These are phyloP conservation scores for Epizoanthus fatuus DNA, from an alignment of 92 coral and sea anemone genomes.

Conservation along the genomic window DNA sequence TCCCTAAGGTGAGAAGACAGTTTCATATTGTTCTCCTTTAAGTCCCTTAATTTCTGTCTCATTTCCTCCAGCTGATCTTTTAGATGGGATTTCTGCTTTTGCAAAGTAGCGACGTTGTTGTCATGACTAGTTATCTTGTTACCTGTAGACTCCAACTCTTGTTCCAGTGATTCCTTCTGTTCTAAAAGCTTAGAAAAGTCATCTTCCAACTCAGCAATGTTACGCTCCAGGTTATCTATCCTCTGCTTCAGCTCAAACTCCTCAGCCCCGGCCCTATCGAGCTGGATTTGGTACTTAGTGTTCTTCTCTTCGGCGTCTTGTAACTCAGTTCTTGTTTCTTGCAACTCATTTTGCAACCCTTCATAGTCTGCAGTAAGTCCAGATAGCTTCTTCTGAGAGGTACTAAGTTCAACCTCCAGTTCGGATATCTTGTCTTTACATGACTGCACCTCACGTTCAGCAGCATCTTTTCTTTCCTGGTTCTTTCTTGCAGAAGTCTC, in stretches of 20 bases:
- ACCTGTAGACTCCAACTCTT: constrained; percentile 53
- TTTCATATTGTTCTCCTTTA: constrained; percentile 82
- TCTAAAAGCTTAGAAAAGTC: constrained; percentile 61
- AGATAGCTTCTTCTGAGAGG: constrained; percentile 78
- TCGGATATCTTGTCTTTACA: constrained; percentile 76
- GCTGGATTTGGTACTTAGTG: constrained; percentile 65
- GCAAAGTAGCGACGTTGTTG: constrained; percentile 64
- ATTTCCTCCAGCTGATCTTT: constrained; percentile 78
- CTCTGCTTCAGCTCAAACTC: constrained; percentile 62
- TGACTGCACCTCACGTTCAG: constrained; percentile 68
- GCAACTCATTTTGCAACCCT: constrained; percentile 71
- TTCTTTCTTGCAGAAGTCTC: constrained; percentile 73
- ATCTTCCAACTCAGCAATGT: constrained; percentile 46
- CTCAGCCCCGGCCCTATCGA: constrained; percentile 72
- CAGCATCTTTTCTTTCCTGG: constrained; percentile 63
- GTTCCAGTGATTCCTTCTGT: constrained; percentile 73
- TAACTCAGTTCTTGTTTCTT: constrained; percentile 66
- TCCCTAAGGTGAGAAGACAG: constrained; percentile 83
- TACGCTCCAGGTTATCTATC: constrained; percentile 67
- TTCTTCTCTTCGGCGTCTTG: constrained; percentile 78
- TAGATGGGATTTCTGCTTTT: constrained; percentile 69
- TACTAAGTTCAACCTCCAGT: constrained; percentile 77
- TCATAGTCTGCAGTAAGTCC: constrained; percentile 75
- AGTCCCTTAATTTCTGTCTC: constrained; percentile 69
- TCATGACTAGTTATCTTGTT: constrained; percentile 67